These are phyloP conservation scores for Aramus guarauna DNA, from an alignment of 2,113 vertebrate genomes.

Conservation along the genomic window DNA sequence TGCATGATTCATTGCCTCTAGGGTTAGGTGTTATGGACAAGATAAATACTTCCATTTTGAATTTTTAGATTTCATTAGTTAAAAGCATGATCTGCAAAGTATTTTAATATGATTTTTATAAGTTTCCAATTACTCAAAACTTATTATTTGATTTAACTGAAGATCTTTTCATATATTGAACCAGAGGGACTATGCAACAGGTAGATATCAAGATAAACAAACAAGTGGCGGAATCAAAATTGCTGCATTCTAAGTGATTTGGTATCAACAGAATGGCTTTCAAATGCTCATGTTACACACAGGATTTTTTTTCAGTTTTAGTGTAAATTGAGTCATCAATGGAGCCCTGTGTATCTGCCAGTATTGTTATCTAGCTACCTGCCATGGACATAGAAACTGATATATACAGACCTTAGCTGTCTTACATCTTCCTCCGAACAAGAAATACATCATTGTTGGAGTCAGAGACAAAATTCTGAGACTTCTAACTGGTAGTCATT, in stretches of 20 bases:
- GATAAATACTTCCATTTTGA: background rate
- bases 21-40: background rate
- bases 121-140: background rate
- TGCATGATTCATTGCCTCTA: background rate
- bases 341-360: background rate
- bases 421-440: background rate
- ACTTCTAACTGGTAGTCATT: background rate
- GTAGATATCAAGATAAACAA: background rate
- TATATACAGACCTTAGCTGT: background rate
- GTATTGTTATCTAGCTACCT: background rate
- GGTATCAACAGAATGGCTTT: background rate
- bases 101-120: background rate
- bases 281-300: accelerated
- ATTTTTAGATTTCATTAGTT: background rate
- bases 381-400: background rate
- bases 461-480: background rate
- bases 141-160: background rate
- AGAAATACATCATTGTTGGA: background rate
- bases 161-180: background rate
- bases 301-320: background rate
- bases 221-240: background rate
- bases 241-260: background rate
- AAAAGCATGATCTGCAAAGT: background rate
- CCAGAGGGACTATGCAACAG: background rate
- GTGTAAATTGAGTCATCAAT: background rate